These are phyloP conservation scores for Channa argus DNA, from an alignment of 2,113 vertebrate species.

Conservation along the genomic window DNA sequence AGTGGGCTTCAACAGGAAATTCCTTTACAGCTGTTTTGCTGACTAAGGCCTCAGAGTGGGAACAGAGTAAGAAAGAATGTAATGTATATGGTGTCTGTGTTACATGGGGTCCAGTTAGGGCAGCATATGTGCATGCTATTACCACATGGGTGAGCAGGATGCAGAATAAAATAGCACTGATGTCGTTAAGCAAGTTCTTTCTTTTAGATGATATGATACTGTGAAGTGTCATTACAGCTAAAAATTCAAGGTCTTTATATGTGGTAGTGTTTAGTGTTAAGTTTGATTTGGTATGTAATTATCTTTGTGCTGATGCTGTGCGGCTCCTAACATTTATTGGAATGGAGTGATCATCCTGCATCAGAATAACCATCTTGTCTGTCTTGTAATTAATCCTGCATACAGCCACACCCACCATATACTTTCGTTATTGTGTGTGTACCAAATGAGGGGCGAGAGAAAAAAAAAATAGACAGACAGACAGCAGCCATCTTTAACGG, in stretches of 20 bases:
- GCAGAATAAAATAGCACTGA: not conserved
- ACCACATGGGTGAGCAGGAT: not conserved
- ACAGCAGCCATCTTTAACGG: conserved; percentile 61
- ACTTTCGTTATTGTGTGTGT: not conserved
- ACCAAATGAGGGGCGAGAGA: not conserved
- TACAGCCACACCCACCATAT: conserved; percentile 39
- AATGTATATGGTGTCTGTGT: conserved; percentile 63
- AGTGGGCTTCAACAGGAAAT: conserved; percentile 79
- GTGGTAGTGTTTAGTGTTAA: too few relatives aligned
- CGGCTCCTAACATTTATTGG: conserved; percentile 4
- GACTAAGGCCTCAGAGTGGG: conserved; percentile 73
- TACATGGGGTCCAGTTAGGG: conserved; percentile 40
- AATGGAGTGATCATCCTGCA: not conserved
- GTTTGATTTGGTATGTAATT: too few relatives aligned
- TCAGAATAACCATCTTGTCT: not conserved
- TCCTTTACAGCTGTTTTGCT: conserved; percentile 80
- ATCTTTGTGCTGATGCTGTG: not conserved
- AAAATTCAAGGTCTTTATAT: too few relatives aligned
- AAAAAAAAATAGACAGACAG: not conserved
- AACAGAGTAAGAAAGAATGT: conserved; percentile 69
- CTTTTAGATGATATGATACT: too few relatives aligned
- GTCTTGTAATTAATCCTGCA: conserved; percentile 4
- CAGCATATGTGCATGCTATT: conserved; percentile 63
- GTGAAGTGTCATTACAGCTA: not conserved
- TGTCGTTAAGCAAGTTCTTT: too few relatives aligned